Percentiles rank a stretch among this genome's conserved stretches.
Conservation (phyloP, 2,797 vertebrate species). For the Syngnathus acus region DNA sequence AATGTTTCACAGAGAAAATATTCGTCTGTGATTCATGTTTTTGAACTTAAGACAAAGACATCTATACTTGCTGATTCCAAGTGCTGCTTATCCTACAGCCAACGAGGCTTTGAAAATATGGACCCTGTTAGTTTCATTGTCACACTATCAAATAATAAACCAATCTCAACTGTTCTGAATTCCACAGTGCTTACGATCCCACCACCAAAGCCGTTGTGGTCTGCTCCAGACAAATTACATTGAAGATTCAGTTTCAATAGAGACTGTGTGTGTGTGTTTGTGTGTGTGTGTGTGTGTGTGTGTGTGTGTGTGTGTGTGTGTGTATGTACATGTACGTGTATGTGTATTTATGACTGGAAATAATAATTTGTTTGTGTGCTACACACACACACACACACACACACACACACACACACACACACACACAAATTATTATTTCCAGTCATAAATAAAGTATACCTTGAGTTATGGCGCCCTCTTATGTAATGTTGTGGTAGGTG, state of each 20-base stretch:
- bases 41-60: conserved; percentile 65
- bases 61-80: conserved; percentile 63
- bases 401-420: no score
- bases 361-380: no score
- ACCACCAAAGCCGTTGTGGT: conserved; percentile 19
- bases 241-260: conserved; percentile 8
- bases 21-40: conserved; percentile 65
- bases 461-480: background rate
- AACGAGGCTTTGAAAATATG: conserved; percentile 51
- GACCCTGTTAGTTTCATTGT: conserved; percentile 43
- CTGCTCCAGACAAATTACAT: conserved; percentile 13
- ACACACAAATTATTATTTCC: no score
- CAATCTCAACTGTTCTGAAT: conserved; percentile 38
- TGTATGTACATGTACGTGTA: no score
- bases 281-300: no score
- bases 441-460: no score
- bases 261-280: no score
- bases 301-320: no score
- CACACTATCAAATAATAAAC: conserved; percentile 55
- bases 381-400: no score
- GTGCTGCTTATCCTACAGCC: conserved; percentile 54
- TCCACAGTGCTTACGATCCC: conserved; percentile 33
- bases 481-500: background rate
- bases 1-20: conserved; percentile 47
- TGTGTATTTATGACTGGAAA: no score